These are phyloP conservation scores for Caenorhabditis angaria DNA, from an alignment of 2,888 invertebrate genomes.

Conservation along the genomic window DNA sequence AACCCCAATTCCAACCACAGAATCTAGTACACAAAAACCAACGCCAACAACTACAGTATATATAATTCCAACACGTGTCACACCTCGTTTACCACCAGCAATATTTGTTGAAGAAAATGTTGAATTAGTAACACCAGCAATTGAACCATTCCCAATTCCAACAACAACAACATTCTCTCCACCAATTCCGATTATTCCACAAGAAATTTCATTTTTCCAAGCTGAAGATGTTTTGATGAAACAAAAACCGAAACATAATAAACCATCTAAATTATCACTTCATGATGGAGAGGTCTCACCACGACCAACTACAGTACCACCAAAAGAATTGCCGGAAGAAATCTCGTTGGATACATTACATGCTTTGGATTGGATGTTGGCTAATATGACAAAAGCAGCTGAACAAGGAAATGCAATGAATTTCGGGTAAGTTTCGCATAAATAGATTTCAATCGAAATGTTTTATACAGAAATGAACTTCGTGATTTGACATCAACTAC, in stretches of 20 bases:
- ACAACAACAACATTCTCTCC: neutral
- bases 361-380: constrained; percentile 70
- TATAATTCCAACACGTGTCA: constrained; percentile 24
- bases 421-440: neutral
- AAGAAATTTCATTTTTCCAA: neutral
- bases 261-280: constrained; percentile 20
- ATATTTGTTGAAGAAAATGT: constrained; percentile 21
- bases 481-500: neutral
- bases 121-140: constrained; percentile 30
- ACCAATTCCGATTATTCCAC: neutral
- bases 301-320: constrained; percentile 3
- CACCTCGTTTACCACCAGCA: constrained; percentile 21
- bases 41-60: constrained; percentile 12
- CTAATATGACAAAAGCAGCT: constrained; percentile 66
- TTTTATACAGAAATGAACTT: neutral
- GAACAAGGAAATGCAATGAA: constrained; percentile 12
- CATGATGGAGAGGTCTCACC: constrained; percentile 34
- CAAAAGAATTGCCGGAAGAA: constrained; percentile 14
- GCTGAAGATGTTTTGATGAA: neutral
- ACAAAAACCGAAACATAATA: neutral
- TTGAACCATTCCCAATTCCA: constrained; percentile 4
- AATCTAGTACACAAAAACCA: constrained; percentile 13
- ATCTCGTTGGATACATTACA: constrained; percentile 62
- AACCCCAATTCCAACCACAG: constrained; percentile 13
- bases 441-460: neutral